phyloP scores from a whole-genome alignment of 2,113 vertebrate species.

The Leptodactylus fuscus region DNA sequence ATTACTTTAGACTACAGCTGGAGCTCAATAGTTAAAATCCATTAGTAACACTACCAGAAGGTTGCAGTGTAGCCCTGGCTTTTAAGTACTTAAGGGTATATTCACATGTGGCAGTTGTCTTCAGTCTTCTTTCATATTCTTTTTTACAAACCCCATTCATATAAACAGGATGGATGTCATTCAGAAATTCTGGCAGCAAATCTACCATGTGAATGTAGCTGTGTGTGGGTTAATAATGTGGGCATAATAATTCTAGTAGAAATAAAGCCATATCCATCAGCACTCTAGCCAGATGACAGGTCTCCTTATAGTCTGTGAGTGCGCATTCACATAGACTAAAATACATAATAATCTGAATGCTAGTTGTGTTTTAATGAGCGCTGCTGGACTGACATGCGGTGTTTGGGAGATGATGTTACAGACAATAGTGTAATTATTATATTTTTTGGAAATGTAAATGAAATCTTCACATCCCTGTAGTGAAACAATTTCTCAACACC shows the following conservation, averaged over 20 bases:
- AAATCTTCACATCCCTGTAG: conserved; percentile 39
- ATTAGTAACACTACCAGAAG: too few species aligned
- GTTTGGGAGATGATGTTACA: conserved; percentile 9
- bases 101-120: too few species aligned
- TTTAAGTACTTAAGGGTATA: too few species aligned
- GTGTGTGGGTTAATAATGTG: not conserved
- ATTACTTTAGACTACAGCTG: too few species aligned
- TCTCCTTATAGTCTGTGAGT: not conserved
- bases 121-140: too few species aligned
- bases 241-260: not conserved
- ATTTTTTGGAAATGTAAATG: conserved; percentile 22
- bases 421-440: conserved; percentile 41
- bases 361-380: not conserved
- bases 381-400: not conserved
- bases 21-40: too few species aligned
- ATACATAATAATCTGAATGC: not conserved
- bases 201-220: too few species aligned
- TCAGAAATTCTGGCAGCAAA: not conserved
- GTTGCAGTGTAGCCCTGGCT: too few species aligned
- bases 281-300: not conserved
- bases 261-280: not conserved
- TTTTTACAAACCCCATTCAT: not conserved
- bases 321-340: not conserved
- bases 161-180: not conserved
- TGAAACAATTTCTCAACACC: conserved; percentile 42